phyloP scores from a whole-genome alignment of 2,113 vertebrate species.

The Oceanites oceanicus region DNA sequence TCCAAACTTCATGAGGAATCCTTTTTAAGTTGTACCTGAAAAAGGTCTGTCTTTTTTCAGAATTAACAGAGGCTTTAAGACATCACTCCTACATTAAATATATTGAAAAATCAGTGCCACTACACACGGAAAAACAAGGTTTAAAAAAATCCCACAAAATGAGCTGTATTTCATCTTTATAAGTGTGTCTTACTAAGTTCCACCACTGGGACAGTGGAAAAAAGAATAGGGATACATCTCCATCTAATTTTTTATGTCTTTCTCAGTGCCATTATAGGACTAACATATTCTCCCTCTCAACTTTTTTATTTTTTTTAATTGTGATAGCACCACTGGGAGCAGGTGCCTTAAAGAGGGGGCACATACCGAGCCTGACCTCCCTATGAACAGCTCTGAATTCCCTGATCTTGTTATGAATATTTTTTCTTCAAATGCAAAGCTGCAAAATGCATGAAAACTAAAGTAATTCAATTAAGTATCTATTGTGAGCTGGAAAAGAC shows the following conservation, averaged over 20 bases:
- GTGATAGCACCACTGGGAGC: not conserved
- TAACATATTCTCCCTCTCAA: constrained; percentile 9
- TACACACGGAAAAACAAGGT: not conserved
- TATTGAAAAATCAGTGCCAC: not conserved
- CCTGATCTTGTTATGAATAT: constrained; percentile 67
- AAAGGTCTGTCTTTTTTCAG: not conserved
- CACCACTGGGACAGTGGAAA: not conserved
- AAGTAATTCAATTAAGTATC: constrained; percentile 82
- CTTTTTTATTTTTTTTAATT: constrained; percentile 2
- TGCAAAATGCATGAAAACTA: constrained; percentile 74
- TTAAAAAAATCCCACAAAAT: not conserved
- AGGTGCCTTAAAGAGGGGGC: constrained; percentile 61
- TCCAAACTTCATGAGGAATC: not conserved
- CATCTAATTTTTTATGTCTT: not conserved
- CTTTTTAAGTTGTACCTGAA: not conserved
- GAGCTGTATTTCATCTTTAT: not conserved
- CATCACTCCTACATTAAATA: not conserved
- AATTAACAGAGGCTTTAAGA: not conserved
- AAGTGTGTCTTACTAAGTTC: not conserved
- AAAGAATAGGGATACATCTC: not conserved
- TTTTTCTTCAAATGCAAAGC: constrained; percentile 70
- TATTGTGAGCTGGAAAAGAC: constrained; percentile 75
- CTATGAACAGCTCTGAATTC: constrained; percentile 50
- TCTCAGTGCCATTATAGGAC: not conserved
- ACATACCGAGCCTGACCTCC: constrained; percentile 33